Percentiles rank a stretch among this genome's conserved stretches.
Evolutionary conservation across 2,797 vertebrate genomes (phyloP).

Genomic region (Argyrosomus regius): DNA sequence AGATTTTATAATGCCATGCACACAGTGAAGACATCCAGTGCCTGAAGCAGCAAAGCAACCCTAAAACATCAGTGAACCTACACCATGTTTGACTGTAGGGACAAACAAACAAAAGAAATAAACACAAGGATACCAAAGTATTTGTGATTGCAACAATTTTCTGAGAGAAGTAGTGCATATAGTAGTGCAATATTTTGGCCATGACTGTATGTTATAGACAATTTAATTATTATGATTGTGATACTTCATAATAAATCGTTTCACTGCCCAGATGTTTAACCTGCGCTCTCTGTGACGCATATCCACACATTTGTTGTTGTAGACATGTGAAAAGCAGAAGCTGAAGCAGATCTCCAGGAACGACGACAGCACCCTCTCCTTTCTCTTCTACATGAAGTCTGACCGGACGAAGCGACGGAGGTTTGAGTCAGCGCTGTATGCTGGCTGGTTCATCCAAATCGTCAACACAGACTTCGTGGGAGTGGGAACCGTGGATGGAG

Average conservation of each 20-base stretch:
- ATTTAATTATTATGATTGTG: not conserved
- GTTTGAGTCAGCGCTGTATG: constrained; percentile 82
- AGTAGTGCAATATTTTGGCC: too few relatives aligned
- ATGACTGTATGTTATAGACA: not conserved
- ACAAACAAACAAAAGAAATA: too few relatives aligned
- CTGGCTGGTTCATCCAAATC: constrained; percentile 83
- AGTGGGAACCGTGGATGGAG: not conserved
- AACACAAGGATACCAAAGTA: too few relatives aligned
- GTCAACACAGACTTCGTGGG: constrained; percentile 12
- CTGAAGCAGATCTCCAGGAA: constrained; percentile 74
- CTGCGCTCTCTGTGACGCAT: constrained; percentile 4
- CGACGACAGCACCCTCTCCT: constrained; percentile 69
- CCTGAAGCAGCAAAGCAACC: too few relatives aligned
- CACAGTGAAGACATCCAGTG: too few relatives aligned
- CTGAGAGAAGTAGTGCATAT: too few relatives aligned
- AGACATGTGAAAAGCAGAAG: constrained; percentile 71
- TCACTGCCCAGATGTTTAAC: not conserved
- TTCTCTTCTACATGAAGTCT: constrained; percentile 86
- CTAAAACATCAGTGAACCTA: too few relatives aligned
- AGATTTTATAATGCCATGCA: too few relatives aligned
- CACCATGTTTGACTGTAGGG: too few relatives aligned
- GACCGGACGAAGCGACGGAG: constrained; percentile 1
- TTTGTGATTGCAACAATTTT: too few relatives aligned
- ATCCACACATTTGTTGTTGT: constrained; percentile 6
- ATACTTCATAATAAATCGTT: not conserved